Base-by-base conservation (phyloP, 2,797 vertebrate species). In the Mustela erminea region DNA sequence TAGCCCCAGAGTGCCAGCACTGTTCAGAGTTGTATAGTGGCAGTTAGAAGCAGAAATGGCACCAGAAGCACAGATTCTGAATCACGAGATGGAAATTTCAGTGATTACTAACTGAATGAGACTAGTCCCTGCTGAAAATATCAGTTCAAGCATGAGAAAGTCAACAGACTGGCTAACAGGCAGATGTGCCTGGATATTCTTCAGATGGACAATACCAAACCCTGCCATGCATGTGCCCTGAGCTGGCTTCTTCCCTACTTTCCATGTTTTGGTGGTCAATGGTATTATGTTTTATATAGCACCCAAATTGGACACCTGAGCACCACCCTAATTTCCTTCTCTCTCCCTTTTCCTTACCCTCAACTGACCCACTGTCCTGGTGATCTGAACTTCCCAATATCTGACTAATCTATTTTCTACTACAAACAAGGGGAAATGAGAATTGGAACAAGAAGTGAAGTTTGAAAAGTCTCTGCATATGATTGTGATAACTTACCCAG, bases 11-110 rank as follows among this genome's bases (percentile, higher is more conserved):
- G 23, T 90, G 38, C 27, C 75, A 64, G 68, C 15, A 52, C n/a
- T 70, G 25, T 80, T 95, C 27, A 7, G 38, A 96, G 64, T 90
- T 93, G 38, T 64, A 43, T 23, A 75, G 66, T 43, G 81, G 13
- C 46, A 92, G 80, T 90, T 94, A 82, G 41, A 8, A 95, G 43
- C 35, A 96, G 49, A 94, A 96, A 84, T 87, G 64, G 18, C 49
- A 85, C 41, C 21, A 77, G 29, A 83, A 91, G 58, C 82, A 13
- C 56, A 87, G 84, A 90, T 96, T 43, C 56, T 95, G 75, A 90
- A 52, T 78, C 52, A 72, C 49, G 10, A 95, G 96, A 96, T 95
- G n/a, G 35, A 97, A 85, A 96, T 89, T 81, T 95, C 27, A 68
- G 11, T 49, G 52, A 84, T 95, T 89, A 70, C 70, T 91, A 88